Conservation (phyloP, 2,113 vertebrate species). For the Puffinus mauretanicus region DNA sequence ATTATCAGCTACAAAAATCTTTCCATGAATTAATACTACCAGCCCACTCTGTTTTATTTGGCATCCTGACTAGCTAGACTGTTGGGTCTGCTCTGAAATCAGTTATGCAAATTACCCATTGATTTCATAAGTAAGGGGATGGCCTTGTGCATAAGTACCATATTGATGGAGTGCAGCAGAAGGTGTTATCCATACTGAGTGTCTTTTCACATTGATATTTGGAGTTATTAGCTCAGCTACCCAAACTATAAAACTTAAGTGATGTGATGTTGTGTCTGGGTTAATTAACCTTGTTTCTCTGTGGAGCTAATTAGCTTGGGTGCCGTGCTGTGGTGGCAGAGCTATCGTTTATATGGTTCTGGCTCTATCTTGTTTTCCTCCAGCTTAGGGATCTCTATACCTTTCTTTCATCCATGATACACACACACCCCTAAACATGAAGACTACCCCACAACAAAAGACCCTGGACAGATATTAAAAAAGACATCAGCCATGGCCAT, state of each 20-base stretch:
- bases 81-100: background rate
- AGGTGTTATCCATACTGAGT: background rate
- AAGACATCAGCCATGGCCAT: background rate
- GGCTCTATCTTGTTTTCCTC: background rate
- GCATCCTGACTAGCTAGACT: background rate
- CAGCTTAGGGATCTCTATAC: background rate
- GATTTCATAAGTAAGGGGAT: background rate
- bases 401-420: background rate
- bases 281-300: slow-evolving; percentile 6
- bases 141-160: background rate
- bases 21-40: background rate
- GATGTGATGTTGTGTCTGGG: background rate
- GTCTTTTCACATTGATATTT: background rate
- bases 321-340: background rate
- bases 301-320: background rate
- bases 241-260: background rate
- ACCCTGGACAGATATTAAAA: background rate
- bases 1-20: background rate
- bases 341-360: background rate
- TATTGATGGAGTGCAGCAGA: background rate
- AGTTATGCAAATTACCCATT: background rate
- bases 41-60: background rate
- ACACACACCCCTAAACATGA: background rate
- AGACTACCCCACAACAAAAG: background rate
- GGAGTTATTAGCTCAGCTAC: background rate